A percentile compares a stretch with the other conserved stretches of the same genome.
Conservation (phyloP, 2,797 vertebrate genomes). For the Hafferia zeledoni region DNA sequence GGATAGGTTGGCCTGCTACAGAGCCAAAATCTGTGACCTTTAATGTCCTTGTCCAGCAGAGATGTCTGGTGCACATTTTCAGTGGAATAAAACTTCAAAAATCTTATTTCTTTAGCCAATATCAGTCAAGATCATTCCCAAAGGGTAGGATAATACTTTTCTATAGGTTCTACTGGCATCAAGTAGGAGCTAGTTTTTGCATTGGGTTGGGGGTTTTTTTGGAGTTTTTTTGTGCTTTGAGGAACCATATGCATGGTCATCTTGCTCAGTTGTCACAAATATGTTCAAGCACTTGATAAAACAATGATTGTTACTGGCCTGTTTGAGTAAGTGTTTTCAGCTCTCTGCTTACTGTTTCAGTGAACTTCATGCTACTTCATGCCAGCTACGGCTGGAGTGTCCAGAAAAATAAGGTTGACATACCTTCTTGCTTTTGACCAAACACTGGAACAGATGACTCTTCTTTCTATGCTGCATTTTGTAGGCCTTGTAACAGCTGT, state of each 20-base stretch:
- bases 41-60: constrained; percentile 35
- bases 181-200: neutral
- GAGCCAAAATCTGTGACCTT: constrained; percentile 52
- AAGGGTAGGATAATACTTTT: neutral
- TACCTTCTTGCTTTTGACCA: neutral
- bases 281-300: neutral
- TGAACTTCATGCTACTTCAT: neutral
- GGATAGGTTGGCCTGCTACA: constrained; percentile 44
- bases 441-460: neutral
- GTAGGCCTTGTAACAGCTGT: neutral
- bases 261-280: neutral
- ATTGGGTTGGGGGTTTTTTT: accelerated
- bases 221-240: neutral
- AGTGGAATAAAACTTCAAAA: neutral
- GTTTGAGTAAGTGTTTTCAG: neutral
- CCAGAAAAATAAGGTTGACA: neutral
- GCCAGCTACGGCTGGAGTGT: neutral
- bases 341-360: neutral
- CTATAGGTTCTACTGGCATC: neutral
- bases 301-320: neutral
- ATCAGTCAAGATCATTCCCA: neutral
- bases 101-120: neutral
- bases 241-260: neutral
- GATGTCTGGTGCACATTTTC: neutral
- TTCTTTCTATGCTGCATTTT: neutral